Conservation (phyloP, 2,888 invertebrate species). For the Rhamnusium bicolor region DNA sequence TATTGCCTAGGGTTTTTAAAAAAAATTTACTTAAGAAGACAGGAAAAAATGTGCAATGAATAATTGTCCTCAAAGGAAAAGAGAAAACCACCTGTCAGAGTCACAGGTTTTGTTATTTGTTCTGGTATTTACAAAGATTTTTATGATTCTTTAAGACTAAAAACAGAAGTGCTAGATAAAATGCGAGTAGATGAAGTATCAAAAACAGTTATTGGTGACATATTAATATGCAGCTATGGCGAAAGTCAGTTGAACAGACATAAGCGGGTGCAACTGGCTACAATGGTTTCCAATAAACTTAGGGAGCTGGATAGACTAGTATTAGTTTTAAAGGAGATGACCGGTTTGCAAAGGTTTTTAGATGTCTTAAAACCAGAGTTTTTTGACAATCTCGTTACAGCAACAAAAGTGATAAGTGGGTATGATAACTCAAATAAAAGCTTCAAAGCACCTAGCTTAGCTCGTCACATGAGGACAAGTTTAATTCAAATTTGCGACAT, state of each 20-base stretch:
- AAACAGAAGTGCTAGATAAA: slow-evolving; percentile 36
- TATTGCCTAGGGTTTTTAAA: slow-evolving; percentile 4
- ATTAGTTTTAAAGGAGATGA: slow-evolving; percentile 29
- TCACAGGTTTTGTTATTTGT: slow-evolving; percentile 18
- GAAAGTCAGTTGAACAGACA: slow-evolving; percentile 42
- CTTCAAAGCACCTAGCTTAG: slow-evolving; percentile 40
- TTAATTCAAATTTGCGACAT: slow-evolving; percentile 40
- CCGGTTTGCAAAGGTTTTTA: slow-evolving; percentile 13
- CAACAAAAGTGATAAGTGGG: slow-evolving; percentile 46
- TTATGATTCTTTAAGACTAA: slow-evolving; percentile 14
- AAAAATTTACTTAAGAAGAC: background rate
- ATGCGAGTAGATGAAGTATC: slow-evolving; percentile 45
- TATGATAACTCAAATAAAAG: slow-evolving; percentile 25
- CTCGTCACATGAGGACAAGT: slow-evolving; percentile 43
- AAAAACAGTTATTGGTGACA: slow-evolving; percentile 35
- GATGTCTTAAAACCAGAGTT: slow-evolving; percentile 41
- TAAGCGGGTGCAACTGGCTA: slow-evolving; percentile 37
- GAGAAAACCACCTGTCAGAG: slow-evolving; percentile 19
- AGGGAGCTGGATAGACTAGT: slow-evolving; percentile 39
- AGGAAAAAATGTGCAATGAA: slow-evolving; percentile 19
- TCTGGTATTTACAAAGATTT: slow-evolving; percentile 19
- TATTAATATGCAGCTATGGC: slow-evolving; percentile 43
- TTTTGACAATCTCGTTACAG: slow-evolving; percentile 46
- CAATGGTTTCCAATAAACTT: slow-evolving; percentile 43
- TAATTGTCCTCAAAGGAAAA: background rate